Conservation (phyloP, 2,797 vertebrate species). For the Epinephelus awoara region DNA sequence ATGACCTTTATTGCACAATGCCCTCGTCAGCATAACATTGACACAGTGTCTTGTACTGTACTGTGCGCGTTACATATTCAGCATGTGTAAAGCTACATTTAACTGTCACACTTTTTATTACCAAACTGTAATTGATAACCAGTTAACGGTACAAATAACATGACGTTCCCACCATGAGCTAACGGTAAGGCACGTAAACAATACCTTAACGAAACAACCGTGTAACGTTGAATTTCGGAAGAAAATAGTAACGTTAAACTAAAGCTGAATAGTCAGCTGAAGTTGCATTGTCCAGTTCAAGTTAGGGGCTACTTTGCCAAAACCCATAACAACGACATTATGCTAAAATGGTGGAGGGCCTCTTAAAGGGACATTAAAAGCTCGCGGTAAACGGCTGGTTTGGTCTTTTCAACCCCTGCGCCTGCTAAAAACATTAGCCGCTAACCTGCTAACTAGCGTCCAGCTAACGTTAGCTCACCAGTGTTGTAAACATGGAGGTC, state of each 20-base stretch:
- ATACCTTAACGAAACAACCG: neutral
- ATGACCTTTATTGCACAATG: neutral
- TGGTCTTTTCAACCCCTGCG: neutral
- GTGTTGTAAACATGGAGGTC: slow-evolving; percentile 98
- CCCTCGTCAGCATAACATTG: neutral
- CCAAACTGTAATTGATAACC: neutral
- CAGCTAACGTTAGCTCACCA: slow-evolving; percentile 84
- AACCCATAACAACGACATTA: rapidly evolving
- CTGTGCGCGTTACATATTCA: too few species aligned
- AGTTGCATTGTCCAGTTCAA: neutral
- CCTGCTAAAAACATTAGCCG: slow-evolving; percentile 82
- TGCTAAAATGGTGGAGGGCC: rapidly evolving
- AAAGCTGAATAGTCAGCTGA: neutral
- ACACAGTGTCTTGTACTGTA: neutral
- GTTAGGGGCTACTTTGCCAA: rapidly evolving
- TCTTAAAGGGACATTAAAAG: neutral
- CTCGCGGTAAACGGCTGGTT: rapidly evolving
- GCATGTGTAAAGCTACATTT: neutral
- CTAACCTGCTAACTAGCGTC: slow-evolving; percentile 50
- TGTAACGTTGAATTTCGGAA: too few species aligned
- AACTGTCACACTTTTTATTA: too few species aligned
- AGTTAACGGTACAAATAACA: neutral
- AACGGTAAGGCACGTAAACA: too few species aligned
- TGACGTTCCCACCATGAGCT: too few species aligned
- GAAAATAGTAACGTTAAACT: too few species aligned